Evolutionary conservation across 2,888 invertebrate genomes (phyloP).

Genomic region (Notodonta ziczac): DNA sequence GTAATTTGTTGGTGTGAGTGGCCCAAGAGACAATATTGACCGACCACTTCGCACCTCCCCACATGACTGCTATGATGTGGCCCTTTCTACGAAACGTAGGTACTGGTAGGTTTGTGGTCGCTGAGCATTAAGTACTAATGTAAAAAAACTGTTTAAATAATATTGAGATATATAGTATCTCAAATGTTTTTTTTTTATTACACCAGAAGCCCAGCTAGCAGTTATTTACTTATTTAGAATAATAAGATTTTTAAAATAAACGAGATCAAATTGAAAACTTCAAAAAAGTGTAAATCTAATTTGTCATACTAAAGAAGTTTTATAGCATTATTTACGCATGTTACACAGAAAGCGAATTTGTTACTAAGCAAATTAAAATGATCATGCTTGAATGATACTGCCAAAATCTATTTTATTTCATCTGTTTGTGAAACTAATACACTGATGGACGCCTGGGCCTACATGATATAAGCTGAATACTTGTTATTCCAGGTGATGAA

Average conservation of each 20-base stretch:
- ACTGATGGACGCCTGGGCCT: too few species aligned
- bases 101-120: conserved; percentile 43
- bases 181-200: too few species aligned
- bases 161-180: too few species aligned
- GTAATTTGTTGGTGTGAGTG: conserved; percentile 65
- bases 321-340: background rate
- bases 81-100: conserved; percentile 69
- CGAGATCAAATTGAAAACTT: conserved; percentile 8
- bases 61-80: conserved; percentile 56
- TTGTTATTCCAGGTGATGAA: too few species aligned
- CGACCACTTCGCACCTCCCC: conserved; percentile 74
- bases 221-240: too few species aligned
- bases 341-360: background rate
- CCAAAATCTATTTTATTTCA: too few species aligned
- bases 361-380: background rate
- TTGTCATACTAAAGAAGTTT: conserved; percentile 11
- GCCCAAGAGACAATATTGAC: conserved; percentile 65
- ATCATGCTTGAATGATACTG: too few species aligned
- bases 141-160: background rate
- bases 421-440: too few species aligned
- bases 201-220: too few species aligned
- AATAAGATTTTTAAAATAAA: background rate
- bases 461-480: too few species aligned
- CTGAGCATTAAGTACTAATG: conserved; percentile 35
- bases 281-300: background rate